Evolutionary conservation across 2,888 invertebrate species (phyloP).

Genomic region (Ctena decussata): DNA sequence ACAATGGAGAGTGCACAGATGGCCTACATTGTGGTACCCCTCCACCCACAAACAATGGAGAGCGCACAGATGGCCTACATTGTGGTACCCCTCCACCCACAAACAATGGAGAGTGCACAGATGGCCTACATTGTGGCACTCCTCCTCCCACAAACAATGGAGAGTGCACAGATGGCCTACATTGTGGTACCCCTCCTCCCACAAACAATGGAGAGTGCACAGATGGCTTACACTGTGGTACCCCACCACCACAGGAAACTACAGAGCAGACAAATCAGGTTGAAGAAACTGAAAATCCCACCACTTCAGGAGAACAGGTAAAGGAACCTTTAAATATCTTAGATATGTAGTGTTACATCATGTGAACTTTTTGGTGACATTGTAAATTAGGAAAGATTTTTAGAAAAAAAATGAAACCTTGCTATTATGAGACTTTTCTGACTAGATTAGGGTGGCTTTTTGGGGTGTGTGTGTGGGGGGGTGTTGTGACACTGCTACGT

Average conservation of each 20-base stretch:
- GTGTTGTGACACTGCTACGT: no score
- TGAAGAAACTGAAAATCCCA: slow-evolving; percentile 22
- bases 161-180: slow-evolving; percentile 58
- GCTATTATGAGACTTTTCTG: no score
- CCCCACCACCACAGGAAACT: slow-evolving; percentile 44
- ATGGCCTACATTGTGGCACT: slow-evolving; percentile 64
- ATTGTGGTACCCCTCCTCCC: slow-evolving; percentile 66
- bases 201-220: slow-evolving; percentile 36
- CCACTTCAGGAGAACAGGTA: slow-evolving; percentile 28
- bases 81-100: slow-evolving; percentile 59
- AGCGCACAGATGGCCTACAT: slow-evolving; percentile 56
- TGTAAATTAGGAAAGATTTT: no score
- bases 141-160: slow-evolving; percentile 45
- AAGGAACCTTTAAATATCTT: no score
- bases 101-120: slow-evolving; percentile 32
- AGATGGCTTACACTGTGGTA: slow-evolving; percentile 64
- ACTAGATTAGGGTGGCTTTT: no score
- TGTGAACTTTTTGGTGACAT: no score
- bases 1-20: slow-evolving; percentile 42
- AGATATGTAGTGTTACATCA: no score
- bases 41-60: slow-evolving; percentile 32
- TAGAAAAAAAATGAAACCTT: no score
- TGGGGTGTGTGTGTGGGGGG: no score
- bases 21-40: slow-evolving; percentile 64
- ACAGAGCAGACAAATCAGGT: not conserved